Evolutionary conservation across 2,888 invertebrate genomes (phyloP).

Genomic region (Acronicta psi): DNA sequence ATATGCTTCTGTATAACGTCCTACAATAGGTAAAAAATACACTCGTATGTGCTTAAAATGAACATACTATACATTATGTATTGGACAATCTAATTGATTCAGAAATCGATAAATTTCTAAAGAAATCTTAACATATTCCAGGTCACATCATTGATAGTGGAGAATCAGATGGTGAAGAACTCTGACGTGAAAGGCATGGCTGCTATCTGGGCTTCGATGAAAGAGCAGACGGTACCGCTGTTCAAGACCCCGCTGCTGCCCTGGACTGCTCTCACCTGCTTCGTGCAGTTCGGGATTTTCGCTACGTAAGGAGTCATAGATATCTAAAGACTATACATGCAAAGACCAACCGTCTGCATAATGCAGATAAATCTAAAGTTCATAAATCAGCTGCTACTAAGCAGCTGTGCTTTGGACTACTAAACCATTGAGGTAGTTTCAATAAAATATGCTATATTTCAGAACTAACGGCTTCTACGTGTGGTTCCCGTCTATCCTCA

Average conservation of each 20-base stretch:
- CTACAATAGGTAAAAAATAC: too few species aligned
- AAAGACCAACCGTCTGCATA: too few species aligned
- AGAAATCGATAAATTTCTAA: too few species aligned
- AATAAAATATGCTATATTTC: slow-evolving; percentile 38
- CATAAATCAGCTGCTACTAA: too few species aligned
- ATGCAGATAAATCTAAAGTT: too few species aligned
- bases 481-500: slow-evolving; percentile 90
- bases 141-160: slow-evolving; percentile 72
- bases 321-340: too few species aligned
- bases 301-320: slow-evolving; percentile 89
- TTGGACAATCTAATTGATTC: too few species aligned
- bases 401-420: too few species aligned
- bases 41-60: too few species aligned
- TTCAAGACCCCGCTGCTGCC: slow-evolving; percentile 87
- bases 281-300: slow-evolving; percentile 91
- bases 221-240: slow-evolving; percentile 88
- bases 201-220: slow-evolving; percentile 85
- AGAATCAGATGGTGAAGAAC: slow-evolving; percentile 57
- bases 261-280: slow-evolving; percentile 88
- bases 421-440: too few species aligned
- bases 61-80: too few species aligned
- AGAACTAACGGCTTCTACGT: slow-evolving; percentile 89
- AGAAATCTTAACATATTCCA: slow-evolving; percentile 47
- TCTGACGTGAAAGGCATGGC: slow-evolving; percentile 59
- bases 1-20: too few species aligned